Evolutionary conservation across 1,140 invertebrate genomes (phyloP).

Genomic region (Littorina saxatilis): DNA sequence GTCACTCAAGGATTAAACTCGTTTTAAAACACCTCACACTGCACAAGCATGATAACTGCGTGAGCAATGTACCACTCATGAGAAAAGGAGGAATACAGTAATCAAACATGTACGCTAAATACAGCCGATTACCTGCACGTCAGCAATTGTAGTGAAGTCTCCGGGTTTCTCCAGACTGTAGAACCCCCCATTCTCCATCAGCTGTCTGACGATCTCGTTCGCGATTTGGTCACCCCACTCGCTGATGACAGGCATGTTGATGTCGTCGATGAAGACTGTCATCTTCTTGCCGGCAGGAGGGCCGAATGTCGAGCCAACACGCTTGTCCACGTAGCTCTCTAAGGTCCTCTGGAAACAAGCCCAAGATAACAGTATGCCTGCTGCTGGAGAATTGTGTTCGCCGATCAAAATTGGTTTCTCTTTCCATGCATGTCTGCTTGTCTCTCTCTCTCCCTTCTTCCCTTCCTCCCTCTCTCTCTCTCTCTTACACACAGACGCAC

Average conservation of each 20-base stretch:
- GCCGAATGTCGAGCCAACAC: slow-evolving; percentile 95
- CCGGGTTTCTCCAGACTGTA: slow-evolving; percentile 97
- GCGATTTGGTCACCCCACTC: slow-evolving; percentile 96
- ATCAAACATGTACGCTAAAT: too few relatives aligned
- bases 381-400: too few relatives aligned
- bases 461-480: too few relatives aligned
- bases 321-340: slow-evolving; percentile 96
- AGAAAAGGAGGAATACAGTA: too few relatives aligned
- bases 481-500: too few relatives aligned
- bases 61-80: too few relatives aligned
- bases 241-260: slow-evolving; percentile 96
- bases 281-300: slow-evolving; percentile 93
- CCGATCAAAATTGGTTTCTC: too few relatives aligned
- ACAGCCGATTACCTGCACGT: slow-evolving; percentile 81
- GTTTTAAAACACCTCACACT: too few relatives aligned
- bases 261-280: slow-evolving; percentile 96
- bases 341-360: slow-evolving; percentile 86
- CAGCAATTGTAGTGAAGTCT: slow-evolving; percentile 93
- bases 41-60: too few relatives aligned
- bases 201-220: slow-evolving; percentile 96
- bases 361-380: neutral
- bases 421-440: too few relatives aligned
- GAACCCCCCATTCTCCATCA: slow-evolving; percentile 98
- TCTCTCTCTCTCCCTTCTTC: too few relatives aligned
- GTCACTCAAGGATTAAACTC: too few relatives aligned